Percentiles rank a stretch among this genome's conserved stretches.
These are phyloP conservation scores for Hecatera dysodea DNA, from an alignment of 2,888 invertebrate genomes.

Conservation along the genomic window DNA sequence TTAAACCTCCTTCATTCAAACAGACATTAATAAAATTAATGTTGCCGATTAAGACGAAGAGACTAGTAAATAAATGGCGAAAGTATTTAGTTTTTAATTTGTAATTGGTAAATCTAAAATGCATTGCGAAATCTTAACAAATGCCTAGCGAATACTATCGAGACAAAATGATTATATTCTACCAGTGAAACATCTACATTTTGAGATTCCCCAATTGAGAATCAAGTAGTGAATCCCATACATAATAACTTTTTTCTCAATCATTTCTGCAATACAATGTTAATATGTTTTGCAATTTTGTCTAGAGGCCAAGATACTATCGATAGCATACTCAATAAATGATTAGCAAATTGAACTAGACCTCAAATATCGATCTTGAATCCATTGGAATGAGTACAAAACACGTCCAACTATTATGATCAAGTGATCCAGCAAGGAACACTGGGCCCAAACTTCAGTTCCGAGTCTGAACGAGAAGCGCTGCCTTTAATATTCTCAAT, in stretches of 20 bases:
- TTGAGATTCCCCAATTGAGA: no score
- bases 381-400: neutral
- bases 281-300: no score
- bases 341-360: neutral
- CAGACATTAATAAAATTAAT: neutral
- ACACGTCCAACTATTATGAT: constrained; percentile 21
- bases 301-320: neutral
- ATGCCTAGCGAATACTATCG: neutral
- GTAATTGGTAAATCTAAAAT: no score
- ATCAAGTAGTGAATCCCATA: no score
- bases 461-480: constrained; percentile 7
- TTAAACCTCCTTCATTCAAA: neutral
- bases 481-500: constrained; percentile 55
- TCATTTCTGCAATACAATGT: no score
- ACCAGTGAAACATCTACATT: no score
- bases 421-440: neutral
- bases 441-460: constrained; percentile 33
- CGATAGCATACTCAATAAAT: neutral
- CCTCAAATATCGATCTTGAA: neutral
- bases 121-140: neutral
- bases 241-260: no score
- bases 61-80: neutral
- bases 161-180: no score
- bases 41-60: neutral
- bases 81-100: neutral